A percentile compares a stretch with the other conserved stretches of the same genome.
These are phyloP conservation scores for Eristalis intricaria DNA, from an alignment of 2,888 invertebrate genomes.

Conservation along the genomic window DNA sequence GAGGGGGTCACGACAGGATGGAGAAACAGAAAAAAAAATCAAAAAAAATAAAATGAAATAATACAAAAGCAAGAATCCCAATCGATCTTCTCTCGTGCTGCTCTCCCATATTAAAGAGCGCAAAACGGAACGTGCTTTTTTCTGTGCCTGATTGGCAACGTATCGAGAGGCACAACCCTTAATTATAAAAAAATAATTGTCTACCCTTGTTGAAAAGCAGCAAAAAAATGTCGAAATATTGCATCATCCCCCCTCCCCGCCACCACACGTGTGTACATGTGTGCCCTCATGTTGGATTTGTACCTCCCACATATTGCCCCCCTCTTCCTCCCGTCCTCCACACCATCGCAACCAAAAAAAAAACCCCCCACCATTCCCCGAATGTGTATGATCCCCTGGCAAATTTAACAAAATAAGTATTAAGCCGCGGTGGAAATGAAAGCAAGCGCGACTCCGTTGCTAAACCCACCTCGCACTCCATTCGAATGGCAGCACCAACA, in stretches of 20 bases:
- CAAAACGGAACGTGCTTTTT: conserved; percentile 32
- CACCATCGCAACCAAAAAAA: neutral
- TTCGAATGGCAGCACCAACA: neutral
- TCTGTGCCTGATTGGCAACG: conserved; percentile 67
- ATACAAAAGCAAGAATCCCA: conserved; percentile 17
- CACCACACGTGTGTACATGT: conserved; percentile 13
- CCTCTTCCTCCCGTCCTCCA: neutral
- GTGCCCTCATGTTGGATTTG: neutral
- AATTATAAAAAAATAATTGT: conserved; percentile 72
- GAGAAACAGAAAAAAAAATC: neutral
- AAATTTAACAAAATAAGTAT: conserved; percentile 62
- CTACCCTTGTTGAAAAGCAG: conserved; percentile 42
- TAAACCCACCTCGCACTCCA: neutral
- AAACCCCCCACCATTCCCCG: conserved; percentile 2
- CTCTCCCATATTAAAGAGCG: conserved; percentile 44
- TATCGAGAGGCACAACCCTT: conserved; percentile 70
- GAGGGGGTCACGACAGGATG: conserved; percentile 22
- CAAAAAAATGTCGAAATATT: neutral
- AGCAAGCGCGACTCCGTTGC: conserved; percentile 33
- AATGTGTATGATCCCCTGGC: neutral
- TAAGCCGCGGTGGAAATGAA: conserved; percentile 57
- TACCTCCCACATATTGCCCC: neutral
- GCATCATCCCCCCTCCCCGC: conserved; percentile 23
- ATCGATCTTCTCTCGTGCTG: conserved; percentile 55
- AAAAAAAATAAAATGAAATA: neutral